Conservation (phyloP, 2,888 invertebrate species). For the Colostygia pectinataria region DNA sequence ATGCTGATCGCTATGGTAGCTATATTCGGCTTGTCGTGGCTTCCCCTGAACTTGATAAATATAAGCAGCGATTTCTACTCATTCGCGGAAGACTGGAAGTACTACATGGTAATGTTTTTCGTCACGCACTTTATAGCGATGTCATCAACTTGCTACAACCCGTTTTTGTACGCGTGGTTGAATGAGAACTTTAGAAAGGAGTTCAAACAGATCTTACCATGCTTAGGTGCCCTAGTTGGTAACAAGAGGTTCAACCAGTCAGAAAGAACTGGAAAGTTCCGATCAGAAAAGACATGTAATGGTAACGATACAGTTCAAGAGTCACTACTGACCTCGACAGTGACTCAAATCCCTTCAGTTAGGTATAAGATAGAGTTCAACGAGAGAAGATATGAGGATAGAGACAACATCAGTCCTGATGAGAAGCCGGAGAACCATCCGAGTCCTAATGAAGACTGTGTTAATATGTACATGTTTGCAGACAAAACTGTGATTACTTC, state of each 20-base stretch:
- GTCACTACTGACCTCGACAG: constrained; percentile 70
- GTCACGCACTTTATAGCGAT: constrained; percentile 93
- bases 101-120: constrained; percentile 90
- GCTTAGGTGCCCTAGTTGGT: constrained; percentile 78
- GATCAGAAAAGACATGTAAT: constrained; percentile 76
- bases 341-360: constrained; percentile 70
- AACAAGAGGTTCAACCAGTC: constrained; percentile 73
- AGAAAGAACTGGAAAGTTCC: constrained; percentile 72
- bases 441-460: constrained; percentile 74
- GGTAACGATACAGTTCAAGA: constrained; percentile 78
- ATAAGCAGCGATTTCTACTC: constrained; percentile 87
- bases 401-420: constrained; percentile 72
- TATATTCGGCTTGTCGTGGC: constrained; percentile 94
- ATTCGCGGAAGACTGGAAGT: constrained; percentile 85
- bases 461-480: constrained; percentile 78
- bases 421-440: constrained; percentile 71
- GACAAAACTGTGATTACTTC: constrained; percentile 70
- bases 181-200: constrained; percentile 97
- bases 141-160: constrained; percentile 97
- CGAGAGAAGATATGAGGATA: constrained; percentile 61
- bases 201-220: constrained; percentile 90
- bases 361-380: constrained; percentile 74
- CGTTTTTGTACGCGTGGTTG: constrained; percentile 97
- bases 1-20: constrained; percentile 96
- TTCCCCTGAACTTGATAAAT: constrained; percentile 91